Evolutionary conservation across 2,797 vertebrate species (phyloP).

Genomic region (Anolis apletophallus): DNA sequence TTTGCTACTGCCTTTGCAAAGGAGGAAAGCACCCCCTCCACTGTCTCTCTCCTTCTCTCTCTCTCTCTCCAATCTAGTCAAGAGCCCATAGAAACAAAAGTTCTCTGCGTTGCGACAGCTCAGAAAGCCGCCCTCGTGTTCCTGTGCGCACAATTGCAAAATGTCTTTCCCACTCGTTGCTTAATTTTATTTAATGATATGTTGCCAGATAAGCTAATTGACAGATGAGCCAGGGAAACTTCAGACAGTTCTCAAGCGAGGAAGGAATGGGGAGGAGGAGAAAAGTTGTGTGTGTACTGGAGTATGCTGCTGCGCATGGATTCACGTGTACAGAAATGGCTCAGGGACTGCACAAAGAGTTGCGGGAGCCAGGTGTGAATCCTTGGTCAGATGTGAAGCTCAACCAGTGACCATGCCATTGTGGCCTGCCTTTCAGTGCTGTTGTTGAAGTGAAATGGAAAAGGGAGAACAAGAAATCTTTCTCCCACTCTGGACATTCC

Average conservation of each 20-base stretch:
- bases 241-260: neutral
- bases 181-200: constrained; percentile 45
- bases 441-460: neutral
- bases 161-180: constrained; percentile 50
- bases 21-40: neutral
- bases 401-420: neutral
- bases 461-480: neutral
- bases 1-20: neutral
- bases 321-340: neutral
- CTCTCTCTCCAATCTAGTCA: neutral
- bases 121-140: constrained; percentile 45
- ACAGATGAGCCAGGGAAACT: constrained; percentile 42
- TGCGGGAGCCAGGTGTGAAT: neutral
- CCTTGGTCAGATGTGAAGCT: neutral
- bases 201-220: constrained; percentile 60
- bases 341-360: too few relatives aligned
- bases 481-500: too few relatives aligned
- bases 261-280: constrained; percentile 47
- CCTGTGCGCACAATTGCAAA: constrained; percentile 41
- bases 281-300: constrained; percentile 40
- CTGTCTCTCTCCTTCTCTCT: neutral
- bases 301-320: neutral
- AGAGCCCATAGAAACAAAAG: constrained; percentile 7
- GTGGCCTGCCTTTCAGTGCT: neutral
- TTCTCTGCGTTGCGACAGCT: neutral